Base-by-base conservation (phyloP, 2,113 vertebrate genomes). In the Notarius quadriscutis region DNA sequence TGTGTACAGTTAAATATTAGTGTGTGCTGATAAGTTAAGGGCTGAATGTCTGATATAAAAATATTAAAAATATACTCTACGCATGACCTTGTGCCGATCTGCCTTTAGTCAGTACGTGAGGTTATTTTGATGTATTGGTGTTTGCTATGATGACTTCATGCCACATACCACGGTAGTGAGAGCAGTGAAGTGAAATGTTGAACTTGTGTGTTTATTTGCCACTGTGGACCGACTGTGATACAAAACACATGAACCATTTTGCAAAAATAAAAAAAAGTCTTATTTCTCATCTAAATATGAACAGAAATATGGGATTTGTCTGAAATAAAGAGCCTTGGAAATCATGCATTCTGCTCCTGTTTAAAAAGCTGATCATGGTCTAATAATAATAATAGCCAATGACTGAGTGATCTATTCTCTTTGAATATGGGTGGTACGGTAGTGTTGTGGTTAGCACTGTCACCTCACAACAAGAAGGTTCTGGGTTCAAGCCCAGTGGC, bases 151-250 rank as follows among this genome's bases (percentile, higher is more conserved):
- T 74, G 41, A 82, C 53, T 50, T 82, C 53, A 69, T 53, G 14
- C 48, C 30, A 58, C 41, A 9, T 53, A 25, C 17, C 25, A 63
- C 58, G 22, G 41, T 34, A 27, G 60, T n/a, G 58, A 50, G 74
- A 79, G 58, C 72, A 30, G 84, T 48, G 63, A 60, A 87, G 30
- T 34, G 62, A 67, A 20, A 67, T 30, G 48, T 34, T 72, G 78
- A 58, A 69, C 34, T 25, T 57, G 14, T 57, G 67, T 84, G 53
- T 57, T 65, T 57, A 27, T 18, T 17, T 48, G 85, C 14, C 50
- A 25, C 12, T 86, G 50, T 72, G 78, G 6, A 1, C 27, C 34
- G 12, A 63, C 22, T 41, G n/a, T 3, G 12, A 82, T 17, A 7
- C 27, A 48, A 41, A 81, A 6, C 48, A 12, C 41, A 5, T 51